phyloP scores from a whole-genome alignment of 2,797 vertebrate species.

The Menidia menidia region DNA sequence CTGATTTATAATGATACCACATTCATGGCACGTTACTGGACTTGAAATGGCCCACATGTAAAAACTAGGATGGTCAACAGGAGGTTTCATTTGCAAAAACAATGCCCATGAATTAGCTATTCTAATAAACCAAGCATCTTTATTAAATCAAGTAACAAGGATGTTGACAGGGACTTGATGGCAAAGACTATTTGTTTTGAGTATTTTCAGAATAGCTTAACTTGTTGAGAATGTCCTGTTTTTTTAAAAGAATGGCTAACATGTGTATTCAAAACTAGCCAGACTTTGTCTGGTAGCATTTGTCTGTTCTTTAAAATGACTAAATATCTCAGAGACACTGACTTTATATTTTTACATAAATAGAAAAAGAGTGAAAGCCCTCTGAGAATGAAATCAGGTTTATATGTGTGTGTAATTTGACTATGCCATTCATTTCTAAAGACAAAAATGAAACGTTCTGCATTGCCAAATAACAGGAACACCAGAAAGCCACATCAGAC shows the following conservation, averaged over 20 bases:
- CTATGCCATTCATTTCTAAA: constrained; percentile 7
- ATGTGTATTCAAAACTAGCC: too few species aligned
- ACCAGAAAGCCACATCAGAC: constrained; percentile 9
- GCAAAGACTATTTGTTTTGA: neutral
- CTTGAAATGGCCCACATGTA: too few species aligned
- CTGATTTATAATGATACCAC: too few species aligned
- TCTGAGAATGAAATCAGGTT: neutral
- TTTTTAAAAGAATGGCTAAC: too few species aligned
- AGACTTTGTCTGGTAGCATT: too few species aligned
- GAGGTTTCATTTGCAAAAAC: neutral
- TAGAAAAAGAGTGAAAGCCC: neutral
- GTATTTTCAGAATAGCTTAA: neutral
- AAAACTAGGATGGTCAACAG: too few species aligned
- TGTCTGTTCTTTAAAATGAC: too few species aligned
- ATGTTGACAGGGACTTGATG: neutral
- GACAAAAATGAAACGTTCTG: constrained; percentile 27
- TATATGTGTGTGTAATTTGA: constrained; percentile 10
- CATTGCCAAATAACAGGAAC: constrained; percentile 14
- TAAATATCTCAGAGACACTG: neutral
- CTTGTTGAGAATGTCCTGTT: too few species aligned
- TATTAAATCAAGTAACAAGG: neutral
- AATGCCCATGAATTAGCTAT: neutral
- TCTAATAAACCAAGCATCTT: neutral
- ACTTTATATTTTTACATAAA: neutral
- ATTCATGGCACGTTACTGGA: too few species aligned